Evolutionary conservation across 2,113 vertebrate genomes (phyloP), one percentile per base, ranked within the genome.

Genomic region (Malaclemys terrapin): DNA sequence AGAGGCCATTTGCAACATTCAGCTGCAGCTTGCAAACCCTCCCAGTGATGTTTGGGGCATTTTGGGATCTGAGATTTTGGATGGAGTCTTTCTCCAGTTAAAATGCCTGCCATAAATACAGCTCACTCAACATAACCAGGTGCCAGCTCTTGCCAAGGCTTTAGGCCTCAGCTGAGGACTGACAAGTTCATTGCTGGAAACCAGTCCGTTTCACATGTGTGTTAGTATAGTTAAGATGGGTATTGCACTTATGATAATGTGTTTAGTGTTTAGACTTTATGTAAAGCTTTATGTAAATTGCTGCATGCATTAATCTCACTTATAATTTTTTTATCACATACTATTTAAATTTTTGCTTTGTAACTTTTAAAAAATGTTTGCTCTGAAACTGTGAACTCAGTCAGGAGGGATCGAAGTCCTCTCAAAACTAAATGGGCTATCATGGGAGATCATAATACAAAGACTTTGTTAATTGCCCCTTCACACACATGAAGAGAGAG

Each of bases 81-180:
- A 57, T 83, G 24, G 27, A 54, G 88, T 20, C 1, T 2, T 56
- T 42, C 49, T n/a, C 50, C 56, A n/a, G 79, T 42, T 72, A 75
- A 49, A 88, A 56, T 2, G 3, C 10, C 20, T 42, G 9, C 5
- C 16, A 31, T 25, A 53, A 56, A 0, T 0, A 42, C 54, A 84
- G 12, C 53, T 27, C 35, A 8, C 22, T 1, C 65, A 52, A 56
- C 84, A 42, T 56, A 27, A n/a, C 35, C 35, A n/a, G 62, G 62
- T 17, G 31, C 16, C 13, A 9, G 17, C 17, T 19, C 62, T 69
- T 69, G 16, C 62, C 4, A n/a, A 69, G 31, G 17, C 31, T n/a
- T 69, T 69, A 69, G 62, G 62, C 35, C 31, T 69, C 35, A 69
- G 62, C 62, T 69, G 62, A 69, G 16, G 35, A 69, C 17, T 69